These are phyloP conservation scores for Sphaeridia pumilis DNA, from an alignment of 2,888 invertebrate species.

Conservation along the genomic window DNA sequence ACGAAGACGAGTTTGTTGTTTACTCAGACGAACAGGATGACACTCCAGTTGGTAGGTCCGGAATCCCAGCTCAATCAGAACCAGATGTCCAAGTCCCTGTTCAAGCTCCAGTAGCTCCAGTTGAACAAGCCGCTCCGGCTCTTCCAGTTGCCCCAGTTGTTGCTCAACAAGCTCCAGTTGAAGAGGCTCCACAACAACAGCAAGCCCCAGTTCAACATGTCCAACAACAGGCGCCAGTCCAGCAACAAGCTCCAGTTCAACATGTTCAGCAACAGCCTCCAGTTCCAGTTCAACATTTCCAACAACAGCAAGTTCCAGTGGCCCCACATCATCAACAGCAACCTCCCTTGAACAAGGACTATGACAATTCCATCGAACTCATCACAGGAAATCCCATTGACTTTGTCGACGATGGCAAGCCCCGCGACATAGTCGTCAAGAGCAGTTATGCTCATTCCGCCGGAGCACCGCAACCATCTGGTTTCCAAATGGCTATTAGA, in stretches of 20 bases:
- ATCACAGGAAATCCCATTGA: constrained; percentile 24
- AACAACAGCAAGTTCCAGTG: constrained; percentile 1
- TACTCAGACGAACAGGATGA: constrained; percentile 20
- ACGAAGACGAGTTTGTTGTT: constrained; percentile 29
- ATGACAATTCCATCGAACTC: constrained; percentile 24
- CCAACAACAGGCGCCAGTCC: constrained; percentile 1
- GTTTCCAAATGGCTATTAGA: neutral
- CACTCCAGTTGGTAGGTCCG: neutral
- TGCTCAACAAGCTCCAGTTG: neutral
- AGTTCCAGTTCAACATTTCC: neutral
- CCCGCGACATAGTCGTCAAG: constrained; percentile 30
- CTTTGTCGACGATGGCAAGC: constrained; percentile 17
- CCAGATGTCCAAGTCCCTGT: neutral
- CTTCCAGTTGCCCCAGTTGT: neutral
- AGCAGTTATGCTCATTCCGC: constrained; percentile 25
- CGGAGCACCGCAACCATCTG: neutral
- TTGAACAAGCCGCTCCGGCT: neutral
- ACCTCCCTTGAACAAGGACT: constrained; percentile 14
- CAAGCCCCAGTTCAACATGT: neutral
- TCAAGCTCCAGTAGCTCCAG: neutral
- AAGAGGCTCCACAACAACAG: neutral
- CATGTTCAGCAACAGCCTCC: neutral
- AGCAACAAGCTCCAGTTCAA: neutral
- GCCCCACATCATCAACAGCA: neutral
- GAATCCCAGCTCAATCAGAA: neutral